Percentiles rank a stretch among this genome's conserved stretches.
Evolutionary conservation across 2,888 invertebrate genomes (phyloP).

Genomic region (Rugalucina vietnamica): DNA sequence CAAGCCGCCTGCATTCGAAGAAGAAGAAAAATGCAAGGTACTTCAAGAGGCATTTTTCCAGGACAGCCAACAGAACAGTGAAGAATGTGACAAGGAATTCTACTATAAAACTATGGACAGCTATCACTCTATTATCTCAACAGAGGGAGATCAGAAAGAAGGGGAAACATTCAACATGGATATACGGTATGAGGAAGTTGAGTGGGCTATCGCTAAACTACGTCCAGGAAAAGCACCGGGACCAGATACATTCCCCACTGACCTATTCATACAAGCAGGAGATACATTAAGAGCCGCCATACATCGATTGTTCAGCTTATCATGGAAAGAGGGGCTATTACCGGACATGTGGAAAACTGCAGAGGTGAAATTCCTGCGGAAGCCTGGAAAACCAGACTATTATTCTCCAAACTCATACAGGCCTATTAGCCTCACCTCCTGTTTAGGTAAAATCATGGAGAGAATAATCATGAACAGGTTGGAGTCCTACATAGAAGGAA

Average conservation of each 20-base stretch:
- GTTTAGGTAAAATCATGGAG: conserved; percentile 14
- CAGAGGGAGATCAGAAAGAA: neutral
- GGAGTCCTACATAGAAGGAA: conserved; percentile 6
- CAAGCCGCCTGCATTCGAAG: neutral
- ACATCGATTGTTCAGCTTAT: neutral
- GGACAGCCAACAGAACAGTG: neutral
- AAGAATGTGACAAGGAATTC: neutral
- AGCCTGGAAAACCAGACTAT: conserved; percentile 23
- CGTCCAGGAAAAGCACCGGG: conserved; percentile 6
- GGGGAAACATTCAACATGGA: neutral
- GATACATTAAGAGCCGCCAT: neutral
- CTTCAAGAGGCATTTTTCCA: conserved; percentile 12
- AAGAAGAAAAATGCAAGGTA: neutral
- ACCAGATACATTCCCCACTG: neutral
- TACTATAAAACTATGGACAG: neutral
- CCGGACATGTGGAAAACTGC: conserved; percentile 25
- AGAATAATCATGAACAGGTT: conserved; percentile 11
- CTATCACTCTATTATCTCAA: neutral
- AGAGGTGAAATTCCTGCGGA: conserved; percentile 18
- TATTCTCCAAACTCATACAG: conserved; percentile 22
- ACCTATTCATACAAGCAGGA: conserved; percentile 1
- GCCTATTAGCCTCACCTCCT: conserved; percentile 25
- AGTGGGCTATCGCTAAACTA: neutral
- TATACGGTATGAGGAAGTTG: neutral
- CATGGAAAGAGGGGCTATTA: conserved; percentile 11